Evolutionary conservation across 30 jellyfish, hydroid and myxozoan species (phyloP).

Genomic region (Pelagia noctiluca): DNA sequence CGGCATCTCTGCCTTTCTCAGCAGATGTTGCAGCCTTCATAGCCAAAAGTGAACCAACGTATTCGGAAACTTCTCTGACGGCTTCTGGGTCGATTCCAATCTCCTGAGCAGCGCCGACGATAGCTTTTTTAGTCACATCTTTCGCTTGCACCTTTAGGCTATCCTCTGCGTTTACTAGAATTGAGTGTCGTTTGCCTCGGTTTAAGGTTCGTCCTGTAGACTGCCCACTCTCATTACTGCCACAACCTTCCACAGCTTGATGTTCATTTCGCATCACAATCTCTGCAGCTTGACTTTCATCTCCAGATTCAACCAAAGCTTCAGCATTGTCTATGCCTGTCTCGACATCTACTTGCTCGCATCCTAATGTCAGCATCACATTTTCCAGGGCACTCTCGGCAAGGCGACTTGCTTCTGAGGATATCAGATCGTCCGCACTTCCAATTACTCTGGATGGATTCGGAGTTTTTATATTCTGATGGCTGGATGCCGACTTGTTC

Average conservation of each 20-base stretch:
- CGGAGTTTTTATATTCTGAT: neutral
- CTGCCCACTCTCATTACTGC: neutral
- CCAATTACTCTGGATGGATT: neutral
- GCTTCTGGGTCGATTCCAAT: neutral
- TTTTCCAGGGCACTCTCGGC: constrained; percentile 59
- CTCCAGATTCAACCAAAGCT: neutral
- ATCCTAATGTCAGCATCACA: constrained; percentile 67
- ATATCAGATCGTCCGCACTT: constrained; percentile 1
- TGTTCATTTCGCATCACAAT: neutral
- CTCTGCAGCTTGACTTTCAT: neutral
- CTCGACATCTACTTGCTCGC: constrained; percentile 27
- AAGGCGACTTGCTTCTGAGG: constrained; percentile 23
- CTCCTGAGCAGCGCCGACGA: constrained; percentile 24
- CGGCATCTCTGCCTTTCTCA: neutral
- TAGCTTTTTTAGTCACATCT: constrained; percentile 1
- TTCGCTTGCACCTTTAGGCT: constrained; percentile 4
- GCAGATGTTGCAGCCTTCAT: neutral
- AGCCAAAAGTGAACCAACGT: neutral
- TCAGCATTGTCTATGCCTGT: neutral
- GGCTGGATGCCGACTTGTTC: neutral
- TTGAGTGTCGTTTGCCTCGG: neutral
- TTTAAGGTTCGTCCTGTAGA: neutral
- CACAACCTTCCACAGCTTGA: neutral
- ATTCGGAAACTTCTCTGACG: constrained; percentile 7
- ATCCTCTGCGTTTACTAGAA: neutral